phyloP scores from a whole-genome alignment of 2,888 invertebrate species.

The Uloborus plumipes region DNA sequence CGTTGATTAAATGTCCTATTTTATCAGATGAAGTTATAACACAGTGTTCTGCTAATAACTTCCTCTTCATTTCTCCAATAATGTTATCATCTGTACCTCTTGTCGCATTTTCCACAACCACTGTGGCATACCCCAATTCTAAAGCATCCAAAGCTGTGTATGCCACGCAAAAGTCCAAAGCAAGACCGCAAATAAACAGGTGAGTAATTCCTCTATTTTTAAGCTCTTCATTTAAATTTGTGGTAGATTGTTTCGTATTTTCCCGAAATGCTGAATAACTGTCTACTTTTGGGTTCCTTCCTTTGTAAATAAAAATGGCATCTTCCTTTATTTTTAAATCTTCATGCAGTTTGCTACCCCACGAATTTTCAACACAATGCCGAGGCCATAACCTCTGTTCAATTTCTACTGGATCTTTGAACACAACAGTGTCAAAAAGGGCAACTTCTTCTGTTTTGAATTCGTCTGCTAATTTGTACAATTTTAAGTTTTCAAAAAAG shows the following conservation, averaged over 20 bases:
- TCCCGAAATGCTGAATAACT: conserved; percentile 99
- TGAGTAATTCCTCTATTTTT: conserved; percentile 86
- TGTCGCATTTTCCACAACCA: conserved; percentile 90
- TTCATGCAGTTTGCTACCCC: conserved; percentile 93
- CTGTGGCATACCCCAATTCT: conserved; percentile 90
- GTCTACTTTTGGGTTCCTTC: conserved; percentile 93
- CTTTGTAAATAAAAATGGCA: conserved; percentile 87
- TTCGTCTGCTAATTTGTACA: conserved; percentile 81
- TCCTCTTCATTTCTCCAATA: conserved; percentile 76
- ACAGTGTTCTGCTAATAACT: conserved; percentile 14
- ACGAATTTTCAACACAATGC: conserved; percentile 94
- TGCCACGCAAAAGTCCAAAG: conserved; percentile 93
- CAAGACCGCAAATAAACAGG: conserved; percentile 93
- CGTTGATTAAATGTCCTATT: conserved; percentile 26
- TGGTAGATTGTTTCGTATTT: conserved; percentile 90
- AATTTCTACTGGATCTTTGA: conserved; percentile 82
- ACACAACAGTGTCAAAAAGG: conserved; percentile 90
- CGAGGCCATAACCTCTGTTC: conserved; percentile 94
- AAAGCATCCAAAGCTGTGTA: conserved; percentile 71
- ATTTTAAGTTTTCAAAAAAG: conserved; percentile 91
- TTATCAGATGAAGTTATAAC: conserved; percentile 19
- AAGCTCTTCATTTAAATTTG: conserved; percentile 85
- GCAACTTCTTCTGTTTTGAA: conserved; percentile 76
- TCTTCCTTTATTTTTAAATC: conserved; percentile 79
- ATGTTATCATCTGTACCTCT: conserved; percentile 88